Evolutionary conservation across 2,797 vertebrate genomes (phyloP).

Genomic region (Typhlichthys subterraneus): DNA sequence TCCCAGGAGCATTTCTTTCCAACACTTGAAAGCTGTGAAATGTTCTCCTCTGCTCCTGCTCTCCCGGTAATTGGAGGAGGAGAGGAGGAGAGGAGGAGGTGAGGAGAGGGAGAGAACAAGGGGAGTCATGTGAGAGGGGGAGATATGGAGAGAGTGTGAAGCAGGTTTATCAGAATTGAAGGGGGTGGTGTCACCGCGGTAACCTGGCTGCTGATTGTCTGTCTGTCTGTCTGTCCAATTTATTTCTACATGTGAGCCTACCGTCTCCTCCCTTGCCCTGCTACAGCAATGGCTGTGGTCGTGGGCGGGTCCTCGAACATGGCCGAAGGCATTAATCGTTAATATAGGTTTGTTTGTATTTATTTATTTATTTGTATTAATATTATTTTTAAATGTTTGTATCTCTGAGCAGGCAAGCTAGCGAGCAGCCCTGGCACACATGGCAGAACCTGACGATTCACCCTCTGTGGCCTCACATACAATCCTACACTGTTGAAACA

Average conservation of each 20-base stretch:
- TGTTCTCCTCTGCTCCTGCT: constrained; percentile 82
- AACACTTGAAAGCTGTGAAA: constrained; percentile 85
- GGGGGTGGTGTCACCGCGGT: constrained; percentile 1
- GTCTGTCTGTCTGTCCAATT: neutral
- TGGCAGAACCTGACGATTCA: constrained; percentile 76
- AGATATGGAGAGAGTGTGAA: constrained; percentile 12
- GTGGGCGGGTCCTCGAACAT: constrained; percentile 57
- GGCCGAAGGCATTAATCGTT: constrained; percentile 75
- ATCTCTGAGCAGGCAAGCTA: constrained; percentile 58
- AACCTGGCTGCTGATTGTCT: constrained; percentile 17
- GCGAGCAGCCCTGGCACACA: constrained; percentile 63
- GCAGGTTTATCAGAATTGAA: constrained; percentile 18
- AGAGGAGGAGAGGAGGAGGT: constrained; percentile 13
- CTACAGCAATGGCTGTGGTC: constrained; percentile 50
- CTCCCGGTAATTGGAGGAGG: constrained; percentile 81
- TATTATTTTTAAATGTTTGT: no score
- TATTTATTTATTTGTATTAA: neutral
- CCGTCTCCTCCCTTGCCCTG: constrained; percentile 14
- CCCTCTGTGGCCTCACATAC: constrained; percentile 52
- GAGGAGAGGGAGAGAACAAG: constrained; percentile 5
- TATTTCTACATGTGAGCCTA: constrained; percentile 13
- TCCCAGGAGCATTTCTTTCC: constrained; percentile 77
- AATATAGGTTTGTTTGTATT: constrained; percentile 56
- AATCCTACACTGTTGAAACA: neutral
- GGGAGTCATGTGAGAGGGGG: constrained; percentile 25